Percentiles rank a stretch among this genome's conserved stretches.
Evolutionary conservation across 2,113 vertebrate genomes (phyloP).

Genomic region (Clarias magur): DNA sequence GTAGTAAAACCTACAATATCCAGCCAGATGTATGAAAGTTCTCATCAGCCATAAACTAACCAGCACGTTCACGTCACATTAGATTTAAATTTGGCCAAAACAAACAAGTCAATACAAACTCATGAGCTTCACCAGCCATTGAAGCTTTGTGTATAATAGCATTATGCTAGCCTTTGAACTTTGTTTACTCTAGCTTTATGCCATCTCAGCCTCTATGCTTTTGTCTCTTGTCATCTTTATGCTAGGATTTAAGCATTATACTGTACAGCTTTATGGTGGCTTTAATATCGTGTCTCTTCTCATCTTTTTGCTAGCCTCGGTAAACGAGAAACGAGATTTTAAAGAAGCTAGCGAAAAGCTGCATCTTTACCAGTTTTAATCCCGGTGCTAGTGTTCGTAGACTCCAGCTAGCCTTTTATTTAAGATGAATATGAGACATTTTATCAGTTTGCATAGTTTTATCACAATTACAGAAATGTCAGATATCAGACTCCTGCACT

Average conservation of each 20-base stretch:
- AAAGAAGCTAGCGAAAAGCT: no score
- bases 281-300: not conserved
- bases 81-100: not conserved
- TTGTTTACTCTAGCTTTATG: not conserved
- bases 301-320: not conserved
- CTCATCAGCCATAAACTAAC: not conserved
- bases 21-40: not conserved
- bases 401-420: not conserved
- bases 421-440: not conserved
- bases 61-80: not conserved
- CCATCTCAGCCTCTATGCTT: no score
- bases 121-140: not conserved
- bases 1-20: not conserved
- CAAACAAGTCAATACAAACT: not conserved
- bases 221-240: not conserved
- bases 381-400: not conserved
- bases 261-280: not conserved
- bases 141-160: not conserved
- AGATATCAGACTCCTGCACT: not conserved
- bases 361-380: not conserved
- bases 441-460: not conserved
- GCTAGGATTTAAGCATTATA: not conserved
- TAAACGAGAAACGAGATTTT: no score
- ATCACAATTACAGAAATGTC: not conserved
- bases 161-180: not conserved